Evolutionary conservation across 2,888 invertebrate species (phyloP).

Genomic region (Tetragnatha montana): DNA sequence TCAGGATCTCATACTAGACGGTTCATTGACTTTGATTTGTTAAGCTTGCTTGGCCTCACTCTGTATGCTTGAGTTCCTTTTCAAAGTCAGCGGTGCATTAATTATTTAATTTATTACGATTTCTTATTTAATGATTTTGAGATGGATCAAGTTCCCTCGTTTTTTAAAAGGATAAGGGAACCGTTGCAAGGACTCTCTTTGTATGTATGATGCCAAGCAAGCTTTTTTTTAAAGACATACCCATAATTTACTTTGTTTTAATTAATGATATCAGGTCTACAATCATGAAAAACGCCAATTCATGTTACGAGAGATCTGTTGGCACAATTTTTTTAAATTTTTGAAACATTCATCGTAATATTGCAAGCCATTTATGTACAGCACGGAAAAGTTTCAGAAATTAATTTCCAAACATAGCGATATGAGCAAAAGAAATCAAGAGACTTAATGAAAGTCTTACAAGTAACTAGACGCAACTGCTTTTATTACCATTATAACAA

Average conservation of each 20-base stretch:
- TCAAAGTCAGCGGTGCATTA: background rate
- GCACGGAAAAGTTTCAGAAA: background rate
- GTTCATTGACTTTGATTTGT: background rate
- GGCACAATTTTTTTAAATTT: conserved; percentile 1
- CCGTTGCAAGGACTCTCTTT: background rate
- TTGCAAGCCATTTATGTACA: background rate
- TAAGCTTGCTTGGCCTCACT: background rate
- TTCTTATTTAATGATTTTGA: background rate
- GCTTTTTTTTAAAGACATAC: background rate
- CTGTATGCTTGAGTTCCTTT: background rate
- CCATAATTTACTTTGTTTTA: background rate
- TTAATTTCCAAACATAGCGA: background rate
- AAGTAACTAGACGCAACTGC: too few relatives aligned
- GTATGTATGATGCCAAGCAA: background rate
- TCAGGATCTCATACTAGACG: conserved; percentile 4
- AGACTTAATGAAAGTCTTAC: too few relatives aligned
- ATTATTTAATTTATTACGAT: background rate
- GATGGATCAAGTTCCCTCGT: background rate
- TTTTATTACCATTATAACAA: too few relatives aligned
- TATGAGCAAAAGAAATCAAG: too few relatives aligned
- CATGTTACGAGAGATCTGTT: background rate
- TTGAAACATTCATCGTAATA: background rate
- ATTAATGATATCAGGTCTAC: background rate
- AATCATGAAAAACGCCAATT: background rate
- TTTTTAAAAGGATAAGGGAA: too few relatives aligned